Base-by-base conservation (phyloP, 2,888 invertebrate species). In the Drosophila ustulata region DNA sequence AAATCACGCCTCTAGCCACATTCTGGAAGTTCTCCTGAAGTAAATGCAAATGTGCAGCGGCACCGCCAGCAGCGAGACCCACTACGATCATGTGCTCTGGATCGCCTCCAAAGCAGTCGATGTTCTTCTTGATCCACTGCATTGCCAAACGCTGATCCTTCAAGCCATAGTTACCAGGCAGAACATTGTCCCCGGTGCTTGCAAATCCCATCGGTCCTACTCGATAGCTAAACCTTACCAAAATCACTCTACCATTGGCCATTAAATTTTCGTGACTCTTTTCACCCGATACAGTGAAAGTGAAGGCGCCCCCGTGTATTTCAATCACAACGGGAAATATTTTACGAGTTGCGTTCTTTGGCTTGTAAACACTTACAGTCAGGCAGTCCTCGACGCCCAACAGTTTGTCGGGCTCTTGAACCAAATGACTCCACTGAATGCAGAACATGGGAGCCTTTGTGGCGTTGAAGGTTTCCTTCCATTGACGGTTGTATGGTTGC, bases 151-250 rank as follows among this genome's bases (percentile, higher is more conserved):
- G 75, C 25, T 81, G 80, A 53, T 81, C 80, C 30, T 81, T 81
- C 0, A 81, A 11, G 0, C 80, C 80, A 37, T 45, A 66, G 62
- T 81, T 81, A 0, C 80, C 80, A 0, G 96, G 95, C 0, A 95
- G 93, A 1, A 93, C 88, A 1, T 94, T 93, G 79, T 96, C 96
- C 46, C 95, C 96, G 0, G 96, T 96, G 85, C 95, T 96, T 0
- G 96, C 92, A 89, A 97, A 96, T 49, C 96, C 96, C 64, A 96
- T 87, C 0, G 95, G 94, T 45, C 96, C 96, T n/a, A 96, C 83
- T 51, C 96, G 93, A 83, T 96, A 96, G 90, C 95, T 96, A 0
- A 96, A 81, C 11, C 95, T 95, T 1, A 96, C 95, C 0, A 94
- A 92, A 4, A 96, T 94, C 11, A 95, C 92, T 71, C 95, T 94